Base-by-base conservation (phyloP, 2,113 vertebrate genomes). In the Chionomys nivalis region DNA sequence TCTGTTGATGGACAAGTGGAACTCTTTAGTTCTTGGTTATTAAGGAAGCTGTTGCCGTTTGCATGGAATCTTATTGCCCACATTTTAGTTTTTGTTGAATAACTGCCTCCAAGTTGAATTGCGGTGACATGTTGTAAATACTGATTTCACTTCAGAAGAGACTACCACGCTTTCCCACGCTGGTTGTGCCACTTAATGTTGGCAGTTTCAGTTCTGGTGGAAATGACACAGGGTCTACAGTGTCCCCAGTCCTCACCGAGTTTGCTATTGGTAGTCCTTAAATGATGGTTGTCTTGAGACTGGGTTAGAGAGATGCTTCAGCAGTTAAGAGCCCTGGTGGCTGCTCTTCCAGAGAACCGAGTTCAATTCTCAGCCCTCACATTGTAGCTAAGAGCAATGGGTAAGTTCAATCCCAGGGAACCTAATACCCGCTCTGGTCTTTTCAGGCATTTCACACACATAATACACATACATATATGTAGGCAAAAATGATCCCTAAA, bases 11-110 rank as follows among this genome's bases (percentile, higher is more conserved):
- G 87, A 76, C 17, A 91, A 44, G 16, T 87, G 42, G 72, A 55
- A 47, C 21, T 75, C 12, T 39, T 13, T 36, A 83, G 65, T 93
- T 96, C 82, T 92, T 49, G 81, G 72, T 49, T 90, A 4, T 82
- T 92, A 89, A 36, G 91, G 78, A 93, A 89, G 28, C 79, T 28
- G 39, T 83, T 68, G 72, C 9, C 49, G 63, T 89, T 91, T 91
- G 36, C 77, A 12, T 91, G 42, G 55, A 31, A 86, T 28, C 95
- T 83, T 44, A 75, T 52, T 55, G 26, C 24, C 3, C 42, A 75
- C 49, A 26, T 70, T 90, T 94, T 79, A 52, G 47, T 76, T 93
- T 93, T 36, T 96, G 12, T 70, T 86, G 63, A 70, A 44, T 92
- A 85, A 44, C 66, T 72, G 68, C 33, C 47, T 90, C 72, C 58